These are phyloP conservation scores for Anguilla obscura DNA, from an alignment of 2,797 vertebrate species.

Conservation along the genomic window DNA sequence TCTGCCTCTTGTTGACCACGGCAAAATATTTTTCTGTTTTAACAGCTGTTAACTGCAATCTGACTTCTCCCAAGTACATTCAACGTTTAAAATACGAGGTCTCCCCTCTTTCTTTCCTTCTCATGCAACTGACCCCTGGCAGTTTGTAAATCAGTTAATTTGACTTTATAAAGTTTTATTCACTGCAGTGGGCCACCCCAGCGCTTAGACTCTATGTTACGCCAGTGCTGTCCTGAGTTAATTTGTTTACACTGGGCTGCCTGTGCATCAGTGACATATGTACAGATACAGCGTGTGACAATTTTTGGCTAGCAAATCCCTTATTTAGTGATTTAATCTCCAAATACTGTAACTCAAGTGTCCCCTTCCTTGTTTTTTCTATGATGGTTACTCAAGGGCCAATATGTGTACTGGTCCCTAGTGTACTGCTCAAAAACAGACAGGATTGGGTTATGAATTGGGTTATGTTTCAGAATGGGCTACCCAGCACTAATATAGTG, in stretches of 20 bases:
- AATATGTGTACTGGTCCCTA: constrained; percentile 39
- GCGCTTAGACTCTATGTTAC: constrained; percentile 1
- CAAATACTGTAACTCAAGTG: constrained; percentile 33
- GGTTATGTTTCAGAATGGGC: constrained; percentile 12
- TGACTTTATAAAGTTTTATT: constrained; percentile 43
- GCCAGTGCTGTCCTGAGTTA: constrained; percentile 24
- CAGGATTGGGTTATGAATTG: constrained; percentile 31
- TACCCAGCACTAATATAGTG: too few relatives aligned
- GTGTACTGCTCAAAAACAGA: constrained; percentile 18
- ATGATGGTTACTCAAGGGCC: constrained; percentile 35
- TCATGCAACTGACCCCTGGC: constrained; percentile 23
- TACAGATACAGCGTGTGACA: constrained; percentile 35
- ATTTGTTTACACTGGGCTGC: constrained; percentile 37
- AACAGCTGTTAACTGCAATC: constrained; percentile 53
- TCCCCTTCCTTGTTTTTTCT: constrained; percentile 29
- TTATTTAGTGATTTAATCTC: constrained; percentile 38
- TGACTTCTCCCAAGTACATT: constrained; percentile 44
- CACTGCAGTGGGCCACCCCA: constrained; percentile 34
- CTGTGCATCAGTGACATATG: constrained; percentile 36
- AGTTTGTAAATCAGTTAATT: constrained; percentile 46
- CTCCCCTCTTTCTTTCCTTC: background rate
- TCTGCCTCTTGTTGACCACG: constrained; percentile 46
- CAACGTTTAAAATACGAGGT: constrained; percentile 36
- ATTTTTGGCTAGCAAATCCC: constrained; percentile 42
- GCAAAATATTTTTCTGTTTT: constrained; percentile 49